phyloP scores from a whole-genome alignment of 1,140 invertebrate species.

The Thaumatotibia leucotreta region DNA sequence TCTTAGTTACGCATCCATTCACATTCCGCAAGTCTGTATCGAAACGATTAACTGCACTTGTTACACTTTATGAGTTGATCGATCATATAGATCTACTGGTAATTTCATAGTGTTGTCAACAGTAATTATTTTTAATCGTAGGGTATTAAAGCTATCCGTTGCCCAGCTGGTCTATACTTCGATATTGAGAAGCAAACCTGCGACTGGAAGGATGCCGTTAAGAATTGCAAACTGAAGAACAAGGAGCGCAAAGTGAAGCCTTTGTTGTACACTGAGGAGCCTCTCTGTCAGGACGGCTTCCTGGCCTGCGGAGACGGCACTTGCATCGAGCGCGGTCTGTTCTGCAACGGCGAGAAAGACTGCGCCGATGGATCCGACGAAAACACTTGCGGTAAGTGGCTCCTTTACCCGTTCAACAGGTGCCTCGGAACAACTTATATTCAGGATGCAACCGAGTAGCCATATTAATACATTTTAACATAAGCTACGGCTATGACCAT shows the following conservation, averaged over 20 bases:
- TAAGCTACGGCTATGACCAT: constrained; percentile 1
- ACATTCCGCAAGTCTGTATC: background rate
- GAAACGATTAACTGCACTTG: background rate
- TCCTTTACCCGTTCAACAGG: background rate
- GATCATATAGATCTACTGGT: background rate
- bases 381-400: constrained; percentile 92
- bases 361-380: constrained; percentile 94
- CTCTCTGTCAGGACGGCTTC: constrained; percentile 90
- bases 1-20: background rate
- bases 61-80: background rate
- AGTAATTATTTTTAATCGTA: constrained; percentile 41
- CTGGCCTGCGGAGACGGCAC: constrained; percentile 91
- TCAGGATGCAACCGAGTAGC: background rate
- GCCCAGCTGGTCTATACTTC: constrained; percentile 94
- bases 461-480: background rate
- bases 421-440: background rate
- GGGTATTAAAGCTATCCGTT: constrained; percentile 94
- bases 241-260: constrained; percentile 94
- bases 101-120: background rate
- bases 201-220: constrained; percentile 95
- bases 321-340: constrained; percentile 92
- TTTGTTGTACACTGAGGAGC: constrained; percentile 92
- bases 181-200: constrained; percentile 98
- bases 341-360: constrained; percentile 96
- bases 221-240: constrained; percentile 94